phyloP scores from a whole-genome alignment of 1,140 invertebrate species.

The Trypoxylus dichotomus region DNA sequence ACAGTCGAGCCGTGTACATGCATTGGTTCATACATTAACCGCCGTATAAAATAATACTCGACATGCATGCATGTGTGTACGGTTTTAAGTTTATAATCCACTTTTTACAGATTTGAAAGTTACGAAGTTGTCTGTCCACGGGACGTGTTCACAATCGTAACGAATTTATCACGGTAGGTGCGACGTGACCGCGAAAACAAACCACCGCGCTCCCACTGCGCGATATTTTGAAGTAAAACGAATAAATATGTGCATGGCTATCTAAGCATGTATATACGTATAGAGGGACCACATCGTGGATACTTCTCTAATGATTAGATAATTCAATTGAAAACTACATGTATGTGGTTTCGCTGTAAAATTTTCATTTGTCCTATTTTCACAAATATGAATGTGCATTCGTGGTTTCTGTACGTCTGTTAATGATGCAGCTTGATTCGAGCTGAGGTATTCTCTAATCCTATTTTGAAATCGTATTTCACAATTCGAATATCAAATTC shows the following conservation, averaged over 20 bases:
- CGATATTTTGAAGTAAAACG: background rate
- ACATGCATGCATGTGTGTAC: background rate
- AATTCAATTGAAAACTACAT: background rate
- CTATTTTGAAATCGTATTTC: too few species aligned
- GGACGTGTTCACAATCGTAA: slow-evolving; percentile 12
- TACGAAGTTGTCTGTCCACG: background rate
- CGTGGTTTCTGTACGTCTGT: too few species aligned
- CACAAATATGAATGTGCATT: too few species aligned
- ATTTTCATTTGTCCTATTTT: background rate
- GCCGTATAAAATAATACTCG: background rate
- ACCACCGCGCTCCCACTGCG: background rate
- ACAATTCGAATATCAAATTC: too few species aligned
- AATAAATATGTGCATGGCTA: background rate
- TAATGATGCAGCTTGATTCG: too few species aligned
- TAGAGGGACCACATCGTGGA: background rate
- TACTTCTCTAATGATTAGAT: background rate
- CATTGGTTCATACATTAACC: background rate
- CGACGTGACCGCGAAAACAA: slow-evolving; percentile 15
- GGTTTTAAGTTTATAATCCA: slow-evolving; percentile 10
- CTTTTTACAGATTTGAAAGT: slow-evolving; percentile 25
- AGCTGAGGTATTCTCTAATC: too few species aligned
- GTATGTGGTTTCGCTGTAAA: background rate
- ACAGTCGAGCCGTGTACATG: background rate
- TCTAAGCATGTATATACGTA: background rate
- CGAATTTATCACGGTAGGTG: slow-evolving; percentile 10